These are phyloP conservation scores for Loxodonta africana DNA, from an alignment of 2,113 vertebrate species.

Conservation along the genomic window DNA sequence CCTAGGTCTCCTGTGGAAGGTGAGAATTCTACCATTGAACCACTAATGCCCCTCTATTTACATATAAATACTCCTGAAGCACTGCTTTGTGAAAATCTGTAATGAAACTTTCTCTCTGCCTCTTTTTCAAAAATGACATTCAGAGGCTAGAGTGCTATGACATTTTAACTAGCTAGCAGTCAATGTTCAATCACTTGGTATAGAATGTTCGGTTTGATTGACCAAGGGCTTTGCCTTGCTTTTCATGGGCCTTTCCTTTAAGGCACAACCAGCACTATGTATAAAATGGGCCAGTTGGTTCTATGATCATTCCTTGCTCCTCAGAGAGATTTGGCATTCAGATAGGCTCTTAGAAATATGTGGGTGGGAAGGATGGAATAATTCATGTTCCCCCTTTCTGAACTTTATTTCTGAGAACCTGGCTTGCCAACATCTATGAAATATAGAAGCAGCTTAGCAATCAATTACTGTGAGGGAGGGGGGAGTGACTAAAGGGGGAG, in stretches of 20 bases:
- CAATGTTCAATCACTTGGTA: constrained; percentile 46
- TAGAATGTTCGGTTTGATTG: not conserved
- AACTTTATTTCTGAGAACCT: constrained; percentile 79
- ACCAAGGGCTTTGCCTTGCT: not conserved
- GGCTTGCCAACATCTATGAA: constrained; percentile 59
- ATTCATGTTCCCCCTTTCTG: constrained; percentile 25
- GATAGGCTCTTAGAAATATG: constrained; percentile 70
- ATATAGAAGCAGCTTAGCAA: constrained; percentile 60
- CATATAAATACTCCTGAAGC: not conserved
- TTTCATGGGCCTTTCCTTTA: constrained; percentile 50
- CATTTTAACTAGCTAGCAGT: not conserved
- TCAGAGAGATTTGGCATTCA: constrained; percentile 75
- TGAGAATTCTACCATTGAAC: not conserved
- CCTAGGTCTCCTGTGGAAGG: not conserved
- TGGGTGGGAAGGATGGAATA: not conserved
- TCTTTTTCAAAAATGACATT: constrained; percentile 2
- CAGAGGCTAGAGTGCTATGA: not conserved
- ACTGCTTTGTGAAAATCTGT: not conserved
- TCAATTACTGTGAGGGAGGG: constrained; percentile 61
- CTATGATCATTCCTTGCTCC: constrained; percentile 73
- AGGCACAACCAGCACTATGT: constrained; percentile 67
- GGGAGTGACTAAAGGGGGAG: not conserved
- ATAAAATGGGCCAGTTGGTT: constrained; percentile 69
- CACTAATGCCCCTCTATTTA: not conserved
- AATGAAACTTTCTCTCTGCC: not conserved